Evolutionary conservation across 2,888 invertebrate species (phyloP).

Genomic region (Yponomeuta evonymella): DNA sequence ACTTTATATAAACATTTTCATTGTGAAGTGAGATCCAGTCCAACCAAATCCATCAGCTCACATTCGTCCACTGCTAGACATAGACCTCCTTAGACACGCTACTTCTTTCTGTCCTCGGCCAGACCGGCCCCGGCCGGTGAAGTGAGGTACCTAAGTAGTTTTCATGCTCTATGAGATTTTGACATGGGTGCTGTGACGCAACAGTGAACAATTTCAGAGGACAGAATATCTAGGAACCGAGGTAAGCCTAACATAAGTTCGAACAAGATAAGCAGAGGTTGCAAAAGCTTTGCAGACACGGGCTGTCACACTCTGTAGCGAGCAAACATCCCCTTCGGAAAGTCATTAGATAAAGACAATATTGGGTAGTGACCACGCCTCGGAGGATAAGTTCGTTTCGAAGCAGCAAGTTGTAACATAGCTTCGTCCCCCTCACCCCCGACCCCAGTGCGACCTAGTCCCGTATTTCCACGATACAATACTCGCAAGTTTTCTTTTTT

Average conservation of each 20-base stretch:
- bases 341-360: conserved; percentile 17
- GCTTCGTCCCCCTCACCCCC: conserved; percentile 8
- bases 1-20: too few relatives aligned
- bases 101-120: too few relatives aligned
- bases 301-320: background rate
- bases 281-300: background rate
- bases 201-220: background rate
- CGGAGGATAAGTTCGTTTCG: conserved; percentile 18
- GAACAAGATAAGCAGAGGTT: background rate
- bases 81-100: too few relatives aligned
- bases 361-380: conserved; percentile 18
- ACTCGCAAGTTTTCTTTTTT: conserved; percentile 28
- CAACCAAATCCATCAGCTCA: too few relatives aligned
- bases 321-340: conserved; percentile 8
- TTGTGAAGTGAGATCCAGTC: too few relatives aligned
- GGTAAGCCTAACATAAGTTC: background rate
- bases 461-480: background rate
- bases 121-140: too few relatives aligned
- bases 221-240: background rate
- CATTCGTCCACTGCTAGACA: too few relatives aligned
- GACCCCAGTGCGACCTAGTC: background rate
- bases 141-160: background rate
- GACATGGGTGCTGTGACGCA: background rate
- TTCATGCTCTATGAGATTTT: background rate
- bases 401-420: conserved; percentile 15